Evolutionary conservation across 2,113 vertebrate genomes (phyloP).

Genomic region (Pseudopodoces humilis): DNA sequence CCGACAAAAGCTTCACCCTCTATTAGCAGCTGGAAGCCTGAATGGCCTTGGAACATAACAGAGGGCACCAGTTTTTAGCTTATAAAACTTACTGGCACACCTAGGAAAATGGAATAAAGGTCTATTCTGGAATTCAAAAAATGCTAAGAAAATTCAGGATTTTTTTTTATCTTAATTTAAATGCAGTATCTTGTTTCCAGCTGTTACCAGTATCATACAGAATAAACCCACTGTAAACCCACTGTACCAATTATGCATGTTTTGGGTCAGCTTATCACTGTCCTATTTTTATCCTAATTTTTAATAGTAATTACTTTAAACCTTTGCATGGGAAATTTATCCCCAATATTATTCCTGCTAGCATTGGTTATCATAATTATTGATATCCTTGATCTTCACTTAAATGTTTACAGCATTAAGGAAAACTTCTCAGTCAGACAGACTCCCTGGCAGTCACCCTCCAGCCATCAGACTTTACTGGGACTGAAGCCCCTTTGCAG

Average conservation of each 20-base stretch:
- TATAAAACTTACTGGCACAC: not conserved
- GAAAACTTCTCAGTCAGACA: not conserved
- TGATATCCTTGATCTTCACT: not conserved
- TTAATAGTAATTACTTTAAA: not conserved
- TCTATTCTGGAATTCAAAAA: not conserved
- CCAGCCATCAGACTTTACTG: not conserved
- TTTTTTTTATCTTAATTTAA: not conserved
- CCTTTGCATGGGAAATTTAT: not conserved
- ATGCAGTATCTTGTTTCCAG: not conserved
- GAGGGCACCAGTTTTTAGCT: not conserved
- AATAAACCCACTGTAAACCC: not conserved
- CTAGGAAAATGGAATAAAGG: not conserved
- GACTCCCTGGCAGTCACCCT: not conserved
- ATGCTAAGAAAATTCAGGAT: not conserved
- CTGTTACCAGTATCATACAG: not conserved
- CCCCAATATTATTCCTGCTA: not conserved
- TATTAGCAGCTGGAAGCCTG: not conserved
- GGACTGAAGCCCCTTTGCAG: rapidly evolving
- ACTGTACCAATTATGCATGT: rapidly evolving
- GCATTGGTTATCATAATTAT: not conserved
- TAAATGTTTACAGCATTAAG: not conserved
- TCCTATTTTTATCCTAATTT: not conserved
- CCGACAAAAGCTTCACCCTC: not conserved
- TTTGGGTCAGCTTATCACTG: not conserved
- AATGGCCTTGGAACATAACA: not conserved